Evolutionary conservation across 2,888 invertebrate genomes (phyloP).

Genomic region (Lepidocyrtinus sp.): DNA sequence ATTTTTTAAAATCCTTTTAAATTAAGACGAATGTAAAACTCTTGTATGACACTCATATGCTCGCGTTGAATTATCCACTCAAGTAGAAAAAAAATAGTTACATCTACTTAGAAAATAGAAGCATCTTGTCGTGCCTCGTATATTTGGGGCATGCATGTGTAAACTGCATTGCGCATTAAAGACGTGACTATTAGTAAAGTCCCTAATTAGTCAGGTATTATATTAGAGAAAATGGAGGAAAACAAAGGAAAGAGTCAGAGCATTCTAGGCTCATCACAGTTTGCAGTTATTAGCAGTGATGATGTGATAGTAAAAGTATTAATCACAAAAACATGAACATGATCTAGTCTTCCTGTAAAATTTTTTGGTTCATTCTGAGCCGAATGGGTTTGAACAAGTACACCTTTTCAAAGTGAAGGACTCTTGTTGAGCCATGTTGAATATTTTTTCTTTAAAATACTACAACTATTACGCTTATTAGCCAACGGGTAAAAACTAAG

Average conservation of each 20-base stretch:
- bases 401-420: too few species aligned
- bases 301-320: conserved; percentile 40
- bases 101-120: neutral
- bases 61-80: neutral
- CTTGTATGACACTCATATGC: conserved; percentile 39
- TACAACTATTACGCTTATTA: too few species aligned
- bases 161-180: conserved; percentile 6
- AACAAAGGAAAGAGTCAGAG: conserved; percentile 28
- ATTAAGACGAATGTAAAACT: neutral
- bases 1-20: conserved; percentile 29
- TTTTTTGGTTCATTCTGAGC: neutral
- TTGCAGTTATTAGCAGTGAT: neutral
- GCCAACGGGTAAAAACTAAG: neutral
- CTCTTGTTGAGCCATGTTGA: too few species aligned
- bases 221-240: neutral
- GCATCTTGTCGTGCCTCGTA: conserved; percentile 10
- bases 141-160: conserved; percentile 33
- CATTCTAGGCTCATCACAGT: neutral
- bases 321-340: conserved; percentile 43
- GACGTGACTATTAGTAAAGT: conserved; percentile 48
- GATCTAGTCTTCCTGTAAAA: conserved; percentile 12
- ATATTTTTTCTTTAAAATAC: too few species aligned
- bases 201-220: conserved; percentile 41
- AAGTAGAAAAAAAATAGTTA: neutral
- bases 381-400: neutral